Base-by-base conservation (phyloP, 2,113 vertebrate genomes). In the Cheirogaleus medius region DNA sequence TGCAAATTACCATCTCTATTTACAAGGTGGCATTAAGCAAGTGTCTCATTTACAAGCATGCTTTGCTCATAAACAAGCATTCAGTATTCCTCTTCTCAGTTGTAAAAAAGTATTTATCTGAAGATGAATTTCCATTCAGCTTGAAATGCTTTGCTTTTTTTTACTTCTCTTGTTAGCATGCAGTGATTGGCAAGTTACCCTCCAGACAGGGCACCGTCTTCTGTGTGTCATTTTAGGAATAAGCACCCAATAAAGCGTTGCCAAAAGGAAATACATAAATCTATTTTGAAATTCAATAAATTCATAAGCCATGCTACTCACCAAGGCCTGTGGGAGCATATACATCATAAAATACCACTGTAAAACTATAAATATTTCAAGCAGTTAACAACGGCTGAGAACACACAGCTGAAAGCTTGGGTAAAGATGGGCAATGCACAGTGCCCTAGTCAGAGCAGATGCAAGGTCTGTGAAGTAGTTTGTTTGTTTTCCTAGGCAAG, bases 301-400 rank as follows among this genome's bases (percentile, higher is more conserved):
- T 97, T 96, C 85, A 94, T 97, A 98, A 97, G 71, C 60, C 81
- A 85, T 64, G 87, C 81, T 96, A 74, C 94, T 85, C 94, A 95
- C 96, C 91, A 96, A 97, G 95, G 97, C 98, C 98, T 96, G 90
- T 97, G 97, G 97, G 98, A 95, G 21, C 92, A 92, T 97, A 97
- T 96, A 96, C 81, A 97, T 95, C 97, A 97, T 97, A 97, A 96
- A 97, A 97, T 76, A 95, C 66, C 77, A 86, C 92, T 90, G 82
- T 97, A 92, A 94, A 89, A 87, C 95, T 74, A 96, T 97, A 97
- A 97, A 98, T 97, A 96, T 96, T 96, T 95, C 94, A 97, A 56
- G 82, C 88, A 93, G 80, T 98, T 97, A 96, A 90, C 96, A 91
- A 96, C 0, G 32, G 96, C 96, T 97, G 94, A 97, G 60, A 95